Percentiles rank a stretch among this genome's conserved stretches.
Conservation (phyloP, 2,888 invertebrate genomes). For the Metallyticus violacea region DNA sequence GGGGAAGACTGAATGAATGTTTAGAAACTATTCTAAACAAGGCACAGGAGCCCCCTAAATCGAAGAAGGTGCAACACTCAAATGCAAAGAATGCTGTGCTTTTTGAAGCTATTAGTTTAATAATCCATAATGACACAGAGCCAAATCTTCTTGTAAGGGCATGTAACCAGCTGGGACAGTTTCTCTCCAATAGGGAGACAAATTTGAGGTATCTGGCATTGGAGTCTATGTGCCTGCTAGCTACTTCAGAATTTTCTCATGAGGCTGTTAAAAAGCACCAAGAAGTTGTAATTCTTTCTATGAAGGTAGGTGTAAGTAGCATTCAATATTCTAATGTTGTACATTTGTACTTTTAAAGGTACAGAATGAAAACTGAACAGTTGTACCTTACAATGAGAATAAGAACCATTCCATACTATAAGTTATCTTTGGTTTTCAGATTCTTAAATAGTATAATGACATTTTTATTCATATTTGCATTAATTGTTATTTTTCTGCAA, state of each 20-base stretch:
- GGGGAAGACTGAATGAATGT: slow-evolving; percentile 94
- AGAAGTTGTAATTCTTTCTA: slow-evolving; percentile 96
- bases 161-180: slow-evolving; percentile 98
- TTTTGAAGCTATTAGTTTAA: slow-evolving; percentile 98
- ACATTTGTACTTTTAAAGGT: too few species aligned
- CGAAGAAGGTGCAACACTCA: slow-evolving; percentile 99
- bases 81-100: slow-evolving; percentile 99
- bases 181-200: slow-evolving; percentile 94
- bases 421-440: too few species aligned
- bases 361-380: too few species aligned
- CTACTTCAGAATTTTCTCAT: slow-evolving; percentile 98
- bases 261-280: slow-evolving; percentile 99
- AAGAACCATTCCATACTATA: too few species aligned
- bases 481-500: too few species aligned
- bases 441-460: too few species aligned
- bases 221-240: slow-evolving; percentile 98
- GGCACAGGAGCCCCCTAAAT: slow-evolving; percentile 98
- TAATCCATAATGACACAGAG: slow-evolving; percentile 98
- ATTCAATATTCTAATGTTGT: too few species aligned
- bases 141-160: slow-evolving; percentile 95
- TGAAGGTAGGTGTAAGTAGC: slow-evolving; percentile 64
- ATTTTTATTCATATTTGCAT: too few species aligned
- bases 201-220: slow-evolving; percentile 96
- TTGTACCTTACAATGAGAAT: too few species aligned
- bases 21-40: slow-evolving; percentile 97